A percentile compares a stretch with the other conserved stretches of the same genome.
phyloP scores from a whole-genome alignment of 2,888 invertebrate genomes.

The Drosophila maculinotata region DNA sequence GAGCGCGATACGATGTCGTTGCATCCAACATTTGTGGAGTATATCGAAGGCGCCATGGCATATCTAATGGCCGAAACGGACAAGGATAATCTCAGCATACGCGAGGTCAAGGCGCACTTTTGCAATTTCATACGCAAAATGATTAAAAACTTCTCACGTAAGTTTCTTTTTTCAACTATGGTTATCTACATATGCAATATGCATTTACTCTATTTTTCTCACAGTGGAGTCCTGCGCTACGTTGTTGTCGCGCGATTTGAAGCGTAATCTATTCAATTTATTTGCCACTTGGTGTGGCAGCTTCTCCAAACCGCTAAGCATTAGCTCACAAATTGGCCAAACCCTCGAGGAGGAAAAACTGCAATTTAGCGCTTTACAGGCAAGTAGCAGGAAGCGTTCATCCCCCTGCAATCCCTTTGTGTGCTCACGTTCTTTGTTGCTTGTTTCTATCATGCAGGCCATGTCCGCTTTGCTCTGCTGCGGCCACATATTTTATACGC shows the following conservation, averaged over 20 bases:
- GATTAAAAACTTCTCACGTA: conserved; percentile 96
- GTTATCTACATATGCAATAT: not conserved
- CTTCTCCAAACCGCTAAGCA: conserved; percentile 90
- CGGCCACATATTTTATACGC: conserved; percentile 96
- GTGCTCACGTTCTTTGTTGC: conserved; percentile 1
- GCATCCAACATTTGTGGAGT: conserved; percentile 95
- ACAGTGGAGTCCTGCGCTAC: conserved; percentile 94
- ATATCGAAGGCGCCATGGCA: conserved; percentile 96
- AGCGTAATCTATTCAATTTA: conserved; percentile 94
- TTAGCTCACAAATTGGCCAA: conserved; percentile 84
- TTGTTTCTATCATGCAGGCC: conserved; percentile 88
- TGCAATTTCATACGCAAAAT: conserved; percentile 97
- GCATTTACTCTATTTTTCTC: conserved; percentile 6
- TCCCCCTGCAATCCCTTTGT: conserved; percentile 13
- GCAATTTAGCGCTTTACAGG: conserved; percentile 88
- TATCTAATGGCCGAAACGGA: conserved; percentile 97
- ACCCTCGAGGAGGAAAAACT: conserved; percentile 87
- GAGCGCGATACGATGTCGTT: conserved; percentile 93
- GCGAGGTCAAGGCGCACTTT: conserved; percentile 96
- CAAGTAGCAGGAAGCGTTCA: conserved; percentile 25
- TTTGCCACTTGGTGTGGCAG: conserved; percentile 98
- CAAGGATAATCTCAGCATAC: conserved; percentile 94
- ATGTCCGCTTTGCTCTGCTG: conserved; percentile 98
- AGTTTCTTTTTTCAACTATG: conserved; percentile 84
- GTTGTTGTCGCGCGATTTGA: conserved; percentile 93